Conservation (phyloP, 2,888 invertebrate species). For the Apamea epomidion region DNA sequence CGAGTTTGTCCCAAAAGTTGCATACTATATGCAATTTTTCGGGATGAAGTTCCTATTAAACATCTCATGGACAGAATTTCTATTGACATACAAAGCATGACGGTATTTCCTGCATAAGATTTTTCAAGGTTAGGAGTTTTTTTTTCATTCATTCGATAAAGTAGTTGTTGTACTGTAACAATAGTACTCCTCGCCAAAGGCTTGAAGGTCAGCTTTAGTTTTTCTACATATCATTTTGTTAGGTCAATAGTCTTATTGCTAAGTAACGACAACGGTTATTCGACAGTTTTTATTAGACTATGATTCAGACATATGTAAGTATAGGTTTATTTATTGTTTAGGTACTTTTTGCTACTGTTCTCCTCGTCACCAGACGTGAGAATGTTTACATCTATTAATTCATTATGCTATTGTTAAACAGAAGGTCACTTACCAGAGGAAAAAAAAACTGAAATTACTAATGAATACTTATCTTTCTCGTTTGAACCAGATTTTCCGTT, state of each 20-base stretch:
- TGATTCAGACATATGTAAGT: neutral
- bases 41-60: neutral
- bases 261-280: conserved; percentile 45
- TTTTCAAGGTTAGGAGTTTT: neutral
- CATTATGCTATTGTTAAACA: conserved; percentile 28
- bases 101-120: neutral
- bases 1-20: neutral
- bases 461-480: conserved; percentile 5
- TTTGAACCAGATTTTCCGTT: conserved; percentile 11
- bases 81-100: neutral
- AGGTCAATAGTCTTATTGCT: conserved; percentile 23
- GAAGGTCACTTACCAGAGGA: conserved; percentile 11
- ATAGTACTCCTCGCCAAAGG: neutral
- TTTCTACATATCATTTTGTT: conserved; percentile 12
- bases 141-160: neutral
- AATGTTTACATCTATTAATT: conserved; percentile 7
- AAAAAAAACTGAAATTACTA: conserved; percentile 14
- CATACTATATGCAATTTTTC: neutral
- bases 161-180: neutral
- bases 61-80: neutral
- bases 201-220: conserved; percentile 23
- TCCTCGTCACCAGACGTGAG: conserved; percentile 9
- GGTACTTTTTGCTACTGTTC: neutral
- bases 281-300: conserved; percentile 11
- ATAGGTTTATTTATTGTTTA: neutral